Evolutionary conservation across 2,888 invertebrate species (phyloP).

Genomic region (Bursaphelenchus okinawaensis): DNA sequence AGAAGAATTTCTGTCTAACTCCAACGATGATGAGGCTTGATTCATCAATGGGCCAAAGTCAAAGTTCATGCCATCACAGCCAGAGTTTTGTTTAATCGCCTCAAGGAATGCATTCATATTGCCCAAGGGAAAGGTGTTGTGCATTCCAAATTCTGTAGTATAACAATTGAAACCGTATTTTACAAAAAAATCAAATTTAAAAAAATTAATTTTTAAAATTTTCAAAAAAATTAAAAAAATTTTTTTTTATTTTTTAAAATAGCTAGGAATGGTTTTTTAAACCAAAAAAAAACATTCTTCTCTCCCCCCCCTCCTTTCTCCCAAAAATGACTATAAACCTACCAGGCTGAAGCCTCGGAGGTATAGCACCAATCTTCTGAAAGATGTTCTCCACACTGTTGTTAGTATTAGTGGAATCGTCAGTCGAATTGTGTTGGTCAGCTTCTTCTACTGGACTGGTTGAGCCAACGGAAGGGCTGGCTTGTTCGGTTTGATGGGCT

Average conservation of each 20-base stretch:
- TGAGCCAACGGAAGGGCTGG: constrained; percentile 8
- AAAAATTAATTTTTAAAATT: too few relatives aligned
- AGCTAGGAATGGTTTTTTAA: too few relatives aligned
- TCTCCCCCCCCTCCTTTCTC: too few relatives aligned
- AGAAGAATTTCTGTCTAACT: not conserved
- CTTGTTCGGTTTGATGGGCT: not conserved
- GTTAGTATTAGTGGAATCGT: constrained; percentile 9
- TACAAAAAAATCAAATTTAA: too few relatives aligned
- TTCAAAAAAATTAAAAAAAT: too few relatives aligned
- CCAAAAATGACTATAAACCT: too few relatives aligned
- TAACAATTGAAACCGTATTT: not conserved
- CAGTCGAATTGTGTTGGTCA: not conserved
- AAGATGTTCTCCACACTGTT: constrained; percentile 9
- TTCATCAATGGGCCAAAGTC: not conserved
- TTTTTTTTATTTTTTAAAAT: too few relatives aligned
- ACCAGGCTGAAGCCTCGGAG: not conserved
- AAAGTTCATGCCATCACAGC: not conserved
- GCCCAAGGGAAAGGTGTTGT: not conserved
- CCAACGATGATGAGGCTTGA: not conserved
- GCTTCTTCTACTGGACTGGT: not conserved
- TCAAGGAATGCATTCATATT: not conserved
- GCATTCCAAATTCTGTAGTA: not conserved
- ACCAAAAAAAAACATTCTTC: too few relatives aligned
- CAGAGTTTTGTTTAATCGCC: not conserved
- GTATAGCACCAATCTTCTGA: constrained; percentile 3